A percentile compares a stretch with the other conserved stretches of the same genome.
Evolutionary conservation across 2,113 vertebrate genomes (phyloP).

Genomic region (Platichthys flesus): DNA sequence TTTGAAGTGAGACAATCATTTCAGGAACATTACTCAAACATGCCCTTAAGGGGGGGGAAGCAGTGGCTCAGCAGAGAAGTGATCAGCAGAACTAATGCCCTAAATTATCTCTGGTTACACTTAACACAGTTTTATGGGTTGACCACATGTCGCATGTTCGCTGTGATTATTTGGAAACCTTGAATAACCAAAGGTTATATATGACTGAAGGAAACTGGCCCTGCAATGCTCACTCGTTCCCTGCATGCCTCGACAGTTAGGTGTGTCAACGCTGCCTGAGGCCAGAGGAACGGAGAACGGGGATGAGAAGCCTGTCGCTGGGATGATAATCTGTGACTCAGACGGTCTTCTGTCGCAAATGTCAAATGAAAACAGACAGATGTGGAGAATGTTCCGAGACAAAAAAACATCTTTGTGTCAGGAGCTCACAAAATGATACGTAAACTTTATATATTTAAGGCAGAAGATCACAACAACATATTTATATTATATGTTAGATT

Average conservation of each 20-base stretch:
- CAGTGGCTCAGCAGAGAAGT: not conserved
- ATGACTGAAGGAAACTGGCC: not conserved
- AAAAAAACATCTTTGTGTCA: not conserved
- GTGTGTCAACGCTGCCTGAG: not conserved
- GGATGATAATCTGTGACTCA: not conserved
- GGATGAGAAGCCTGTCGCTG: not conserved
- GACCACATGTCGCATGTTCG: no score
- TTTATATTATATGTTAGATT: not conserved
- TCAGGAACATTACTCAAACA: not conserved
- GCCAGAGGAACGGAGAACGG: not conserved
- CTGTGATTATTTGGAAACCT: not conserved
- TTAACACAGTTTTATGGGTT: no score
- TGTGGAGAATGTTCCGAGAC: not conserved
- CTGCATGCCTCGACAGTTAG: not conserved
- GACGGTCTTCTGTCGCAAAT: not conserved
- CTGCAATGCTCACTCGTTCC: not conserved
- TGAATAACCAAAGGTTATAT: not conserved
- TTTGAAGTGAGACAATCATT: conserved; percentile 16
- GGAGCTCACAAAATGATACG: not conserved
- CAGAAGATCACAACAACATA: not conserved
- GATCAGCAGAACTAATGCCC: not conserved
- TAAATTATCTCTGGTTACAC: no score
- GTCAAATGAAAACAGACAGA: not conserved
- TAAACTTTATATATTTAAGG: not conserved
- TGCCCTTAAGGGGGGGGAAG: not conserved